phyloP scores from a whole-genome alignment of 2,888 invertebrate genomes.

The Pogonocherus hispidulus region DNA sequence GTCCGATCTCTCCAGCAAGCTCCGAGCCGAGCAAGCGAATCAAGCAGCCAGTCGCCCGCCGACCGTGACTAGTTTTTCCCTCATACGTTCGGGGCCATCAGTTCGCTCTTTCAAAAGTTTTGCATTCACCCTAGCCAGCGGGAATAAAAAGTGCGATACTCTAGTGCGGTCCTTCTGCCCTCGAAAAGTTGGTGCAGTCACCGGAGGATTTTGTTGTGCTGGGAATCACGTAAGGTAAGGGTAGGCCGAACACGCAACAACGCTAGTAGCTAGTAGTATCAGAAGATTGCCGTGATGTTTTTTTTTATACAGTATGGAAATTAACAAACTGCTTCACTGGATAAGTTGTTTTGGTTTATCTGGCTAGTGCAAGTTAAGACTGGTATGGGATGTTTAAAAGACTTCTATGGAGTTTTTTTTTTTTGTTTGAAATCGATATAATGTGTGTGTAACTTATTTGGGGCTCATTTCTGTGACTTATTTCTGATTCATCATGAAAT shows the following conservation, averaged over 20 bases:
- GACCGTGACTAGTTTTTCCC: conserved; percentile 32
- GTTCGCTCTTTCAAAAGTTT: conserved; percentile 10
- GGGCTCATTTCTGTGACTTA: too few relatives aligned
- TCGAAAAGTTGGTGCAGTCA: background rate
- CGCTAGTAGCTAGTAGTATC: too few relatives aligned
- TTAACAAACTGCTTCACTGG: too few relatives aligned
- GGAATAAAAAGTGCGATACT: background rate
- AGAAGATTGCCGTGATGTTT: too few relatives aligned
- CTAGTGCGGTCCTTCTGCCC: background rate
- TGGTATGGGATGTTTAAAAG: too few relatives aligned
- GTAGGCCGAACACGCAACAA: background rate
- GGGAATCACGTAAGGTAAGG: conserved; percentile 16
- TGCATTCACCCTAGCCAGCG: background rate
- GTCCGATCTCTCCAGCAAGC: background rate
- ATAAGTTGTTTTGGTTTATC: too few relatives aligned
- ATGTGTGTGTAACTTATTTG: too few relatives aligned
- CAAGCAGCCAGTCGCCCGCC: conserved; percentile 38
- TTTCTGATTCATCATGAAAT: too few relatives aligned
- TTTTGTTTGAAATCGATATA: too few relatives aligned
- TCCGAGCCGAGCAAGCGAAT: background rate
- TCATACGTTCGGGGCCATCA: conserved; percentile 20
- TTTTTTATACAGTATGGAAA: too few relatives aligned
- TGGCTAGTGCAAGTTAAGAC: too few relatives aligned
- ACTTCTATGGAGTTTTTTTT: too few relatives aligned
- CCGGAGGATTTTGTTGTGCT: conserved; percentile 11